These are phyloP conservation scores for Stegostoma tigrinum DNA, from an alignment of 2,113 vertebrate species.

Conservation along the genomic window DNA sequence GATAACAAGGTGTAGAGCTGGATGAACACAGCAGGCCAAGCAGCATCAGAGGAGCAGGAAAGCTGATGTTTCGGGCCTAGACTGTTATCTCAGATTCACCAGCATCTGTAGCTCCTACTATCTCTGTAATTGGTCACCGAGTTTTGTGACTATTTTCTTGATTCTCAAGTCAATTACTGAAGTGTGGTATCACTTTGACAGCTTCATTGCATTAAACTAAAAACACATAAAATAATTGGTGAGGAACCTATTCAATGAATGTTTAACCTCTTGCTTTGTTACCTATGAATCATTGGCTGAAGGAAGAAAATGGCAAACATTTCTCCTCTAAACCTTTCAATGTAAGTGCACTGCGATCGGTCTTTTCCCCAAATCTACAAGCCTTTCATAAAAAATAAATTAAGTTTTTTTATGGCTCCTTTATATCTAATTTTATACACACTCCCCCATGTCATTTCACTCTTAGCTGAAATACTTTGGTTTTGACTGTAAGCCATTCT, in stretches of 20 bases:
- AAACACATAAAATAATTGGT: not conserved
- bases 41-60: no score
- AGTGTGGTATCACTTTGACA: not conserved
- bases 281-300: not conserved
- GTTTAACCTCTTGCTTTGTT: not conserved
- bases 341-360: not conserved
- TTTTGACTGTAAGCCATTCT: not conserved
- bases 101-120: no score
- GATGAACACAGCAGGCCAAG: no score
- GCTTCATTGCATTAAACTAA: not conserved
- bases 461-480: not conserved
- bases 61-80: no score
- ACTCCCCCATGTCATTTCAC: not conserved
- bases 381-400: not conserved
- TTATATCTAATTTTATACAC: not conserved
- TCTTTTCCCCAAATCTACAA: not conserved
- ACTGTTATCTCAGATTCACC: no score
- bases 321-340: not conserved
- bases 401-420: not conserved
- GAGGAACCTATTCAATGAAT: not conserved
- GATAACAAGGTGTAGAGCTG: no score
- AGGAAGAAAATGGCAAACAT: not conserved
- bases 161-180: not conserved
- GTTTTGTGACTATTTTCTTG: not conserved
- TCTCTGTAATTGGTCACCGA: no score